Conservation (phyloP, 2,797 vertebrate species). For the Galaxias olidus region DNA sequence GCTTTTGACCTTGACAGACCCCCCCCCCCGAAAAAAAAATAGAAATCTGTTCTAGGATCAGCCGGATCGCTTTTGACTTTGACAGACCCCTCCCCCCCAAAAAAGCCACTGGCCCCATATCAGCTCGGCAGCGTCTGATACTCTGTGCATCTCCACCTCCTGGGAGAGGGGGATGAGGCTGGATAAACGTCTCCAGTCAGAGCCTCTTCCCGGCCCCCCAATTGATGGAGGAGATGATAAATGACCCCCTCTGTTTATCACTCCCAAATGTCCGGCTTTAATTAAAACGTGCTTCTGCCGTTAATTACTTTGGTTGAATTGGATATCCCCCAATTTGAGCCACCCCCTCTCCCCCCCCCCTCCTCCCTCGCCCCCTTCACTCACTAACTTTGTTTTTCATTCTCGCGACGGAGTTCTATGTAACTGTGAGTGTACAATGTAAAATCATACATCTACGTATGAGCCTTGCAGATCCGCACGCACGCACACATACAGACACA, state of each 20-base stretch:
- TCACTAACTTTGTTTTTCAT: no score
- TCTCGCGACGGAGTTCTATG: no score
- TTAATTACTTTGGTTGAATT: slow-evolving; percentile 39
- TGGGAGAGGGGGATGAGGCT: neutral
- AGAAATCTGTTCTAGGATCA: no score
- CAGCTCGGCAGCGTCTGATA: no score
- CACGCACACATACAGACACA: neutral
- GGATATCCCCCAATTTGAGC: slow-evolving; percentile 4
- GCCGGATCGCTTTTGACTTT: no score
- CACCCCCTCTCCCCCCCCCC: neutral
- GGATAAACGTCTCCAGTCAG: neutral
- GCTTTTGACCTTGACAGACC: no score
- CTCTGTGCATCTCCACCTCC: no score
- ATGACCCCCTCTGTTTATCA: slow-evolving; percentile 40
- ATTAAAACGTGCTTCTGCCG: slow-evolving; percentile 48
- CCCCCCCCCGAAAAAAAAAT: no score
- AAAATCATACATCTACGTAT: no score
- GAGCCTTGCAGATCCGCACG: neutral
- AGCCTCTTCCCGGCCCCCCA: slow-evolving; percentile 13
- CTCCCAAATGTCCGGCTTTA: slow-evolving; percentile 53
- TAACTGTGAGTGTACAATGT: no score
- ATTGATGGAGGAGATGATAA: slow-evolving; percentile 49
- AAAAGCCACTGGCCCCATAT: no score
- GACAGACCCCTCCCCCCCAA: no score
- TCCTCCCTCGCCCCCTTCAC: neutral